Evolutionary conservation across 1,140 invertebrate genomes (phyloP).

Genomic region (Luehdorfia chinensis): DNA sequence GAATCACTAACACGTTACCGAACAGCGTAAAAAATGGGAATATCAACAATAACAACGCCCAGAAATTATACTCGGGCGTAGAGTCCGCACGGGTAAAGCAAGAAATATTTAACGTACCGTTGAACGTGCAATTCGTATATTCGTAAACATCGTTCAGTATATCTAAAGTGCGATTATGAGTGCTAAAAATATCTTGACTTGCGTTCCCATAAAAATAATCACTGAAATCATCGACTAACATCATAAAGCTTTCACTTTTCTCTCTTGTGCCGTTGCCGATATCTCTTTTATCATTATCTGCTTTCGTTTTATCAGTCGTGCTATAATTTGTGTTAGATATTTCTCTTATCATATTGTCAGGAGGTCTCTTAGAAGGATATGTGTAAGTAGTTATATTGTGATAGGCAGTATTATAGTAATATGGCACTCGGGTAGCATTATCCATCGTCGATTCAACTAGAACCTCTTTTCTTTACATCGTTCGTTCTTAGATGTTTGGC

Average conservation of each 20-base stretch:
- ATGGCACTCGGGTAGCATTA: slow-evolving; percentile 28
- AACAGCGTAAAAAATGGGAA: slow-evolving; percentile 97
- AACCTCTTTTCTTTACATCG: slow-evolving; percentile 2
- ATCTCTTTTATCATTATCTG: slow-evolving; percentile 26
- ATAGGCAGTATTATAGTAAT: slow-evolving; percentile 27
- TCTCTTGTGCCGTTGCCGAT: slow-evolving; percentile 57
- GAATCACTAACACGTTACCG: slow-evolving; percentile 97
- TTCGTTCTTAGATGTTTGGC: too few species aligned
- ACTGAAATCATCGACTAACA: slow-evolving; percentile 79
- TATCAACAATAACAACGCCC: slow-evolving; percentile 90
- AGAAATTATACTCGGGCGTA: slow-evolving; percentile 82
- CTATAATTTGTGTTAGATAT: slow-evolving; percentile 17
- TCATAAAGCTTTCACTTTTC: slow-evolving; percentile 62
- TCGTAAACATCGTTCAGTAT: slow-evolving; percentile 58
- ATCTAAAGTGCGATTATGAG: slow-evolving; percentile 44
- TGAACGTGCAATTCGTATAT: slow-evolving; percentile 65
- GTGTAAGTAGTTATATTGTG: slow-evolving; percentile 23
- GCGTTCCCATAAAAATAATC: slow-evolving; percentile 78
- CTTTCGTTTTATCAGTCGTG: slow-evolving; percentile 20
- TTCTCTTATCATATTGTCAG: slow-evolving; percentile 28
- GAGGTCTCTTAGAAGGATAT: slow-evolving; percentile 52
- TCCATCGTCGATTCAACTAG: slow-evolving; percentile 20
- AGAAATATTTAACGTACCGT: slow-evolving; percentile 71
- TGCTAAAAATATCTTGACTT: slow-evolving; percentile 55
- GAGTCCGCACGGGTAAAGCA: slow-evolving; percentile 54